Conservation (phyloP, 2,113 vertebrate genomes). For the Cervus canadensis region DNA sequence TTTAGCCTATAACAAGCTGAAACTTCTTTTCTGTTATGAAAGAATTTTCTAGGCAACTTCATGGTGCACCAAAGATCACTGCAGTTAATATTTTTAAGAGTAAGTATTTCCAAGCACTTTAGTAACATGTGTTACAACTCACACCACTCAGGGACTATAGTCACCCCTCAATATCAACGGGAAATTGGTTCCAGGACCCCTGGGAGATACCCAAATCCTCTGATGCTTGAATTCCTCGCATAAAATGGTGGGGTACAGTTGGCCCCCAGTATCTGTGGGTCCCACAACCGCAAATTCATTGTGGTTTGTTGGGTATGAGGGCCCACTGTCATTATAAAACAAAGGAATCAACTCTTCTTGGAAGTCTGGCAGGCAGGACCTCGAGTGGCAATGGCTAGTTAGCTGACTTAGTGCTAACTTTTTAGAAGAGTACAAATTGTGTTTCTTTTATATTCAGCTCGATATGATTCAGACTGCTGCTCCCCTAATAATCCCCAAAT, state of each 20-base stretch:
- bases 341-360: background rate
- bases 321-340: background rate
- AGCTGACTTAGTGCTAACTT: background rate
- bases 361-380: background rate
- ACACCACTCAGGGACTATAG: background rate
- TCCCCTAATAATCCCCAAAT: background rate
- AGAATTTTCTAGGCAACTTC: constrained; percentile 41
- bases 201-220: background rate
- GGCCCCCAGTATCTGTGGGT: background rate
- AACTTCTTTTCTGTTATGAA: constrained; percentile 25
- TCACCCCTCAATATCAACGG: background rate
- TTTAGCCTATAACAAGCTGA: background rate
- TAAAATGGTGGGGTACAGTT: background rate
- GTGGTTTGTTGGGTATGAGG: background rate
- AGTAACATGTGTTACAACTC: background rate
- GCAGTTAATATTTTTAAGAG: background rate
- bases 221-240: background rate
- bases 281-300: background rate
- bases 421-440: background rate
- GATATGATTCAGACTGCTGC: background rate
- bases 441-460: constrained; percentile 5
- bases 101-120: constrained; percentile 1
- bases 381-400: constrained; percentile 20
- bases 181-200: background rate
- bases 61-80: background rate